These are phyloP conservation scores for Platysteira castanea DNA, from an alignment of 2,113 vertebrate species.

Conservation along the genomic window DNA sequence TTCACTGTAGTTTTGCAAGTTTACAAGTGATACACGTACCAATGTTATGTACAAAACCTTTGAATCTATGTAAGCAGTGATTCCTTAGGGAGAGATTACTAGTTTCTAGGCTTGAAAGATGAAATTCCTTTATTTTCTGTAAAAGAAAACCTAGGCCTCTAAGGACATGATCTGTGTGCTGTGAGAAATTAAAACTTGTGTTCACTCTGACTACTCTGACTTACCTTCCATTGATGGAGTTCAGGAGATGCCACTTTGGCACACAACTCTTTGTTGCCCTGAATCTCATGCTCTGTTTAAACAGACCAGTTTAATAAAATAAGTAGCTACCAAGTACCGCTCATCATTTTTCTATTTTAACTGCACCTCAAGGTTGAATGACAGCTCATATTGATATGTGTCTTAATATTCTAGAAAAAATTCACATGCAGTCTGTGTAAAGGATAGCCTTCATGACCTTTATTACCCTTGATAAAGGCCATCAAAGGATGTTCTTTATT, in stretches of 20 bases:
- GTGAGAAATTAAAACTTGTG: neutral
- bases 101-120: neutral
- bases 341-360: conserved; percentile 45
- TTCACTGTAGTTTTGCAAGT: neutral
- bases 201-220: neutral
- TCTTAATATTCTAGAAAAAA: conserved; percentile 29
- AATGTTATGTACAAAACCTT: neutral
- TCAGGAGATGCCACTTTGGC: neutral
- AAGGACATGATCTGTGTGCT: neutral
- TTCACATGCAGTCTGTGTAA: neutral
- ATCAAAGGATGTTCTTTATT: conserved; percentile 6
- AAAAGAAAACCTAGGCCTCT: neutral
- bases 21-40: neutral
- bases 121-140: neutral
- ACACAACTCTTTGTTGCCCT: neutral
- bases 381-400: conserved; percentile 2
- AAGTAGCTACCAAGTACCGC: neutral
- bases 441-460: conserved; percentile 4
- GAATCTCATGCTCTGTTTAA: neutral
- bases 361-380: neutral
- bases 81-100: neutral
- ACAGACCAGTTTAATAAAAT: neutral
- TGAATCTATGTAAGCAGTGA: neutral
- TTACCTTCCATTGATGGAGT: neutral
- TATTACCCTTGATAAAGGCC: conserved; percentile 21